Percentiles rank a stretch among this genome's conserved stretches.
Conservation (phyloP, 2,888 invertebrate species). For the Stenurella melanura region DNA sequence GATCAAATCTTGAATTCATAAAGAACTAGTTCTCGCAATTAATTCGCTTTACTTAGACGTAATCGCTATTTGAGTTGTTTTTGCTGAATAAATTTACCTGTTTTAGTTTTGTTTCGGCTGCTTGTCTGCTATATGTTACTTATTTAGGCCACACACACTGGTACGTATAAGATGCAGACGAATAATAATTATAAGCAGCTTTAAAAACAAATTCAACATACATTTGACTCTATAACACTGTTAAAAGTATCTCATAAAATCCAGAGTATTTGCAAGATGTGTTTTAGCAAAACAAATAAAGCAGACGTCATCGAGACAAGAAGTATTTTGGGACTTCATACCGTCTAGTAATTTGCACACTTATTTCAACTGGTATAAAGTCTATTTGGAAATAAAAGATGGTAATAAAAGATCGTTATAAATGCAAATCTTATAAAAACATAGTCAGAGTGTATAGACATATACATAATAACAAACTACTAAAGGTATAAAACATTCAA, state of each 20-base stretch:
- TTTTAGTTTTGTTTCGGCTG: conserved; percentile 45
- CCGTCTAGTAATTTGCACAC: background rate
- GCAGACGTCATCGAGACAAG: background rate
- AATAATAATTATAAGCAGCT: conserved; percentile 45
- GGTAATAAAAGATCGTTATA: no score
- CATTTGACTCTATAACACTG: conserved; percentile 30
- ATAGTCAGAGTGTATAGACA: no score
- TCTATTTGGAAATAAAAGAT: no score
- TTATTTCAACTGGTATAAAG: background rate
- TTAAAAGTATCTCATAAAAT: conserved; percentile 39
- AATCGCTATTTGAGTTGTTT: conserved; percentile 52
- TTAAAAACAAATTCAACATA: conserved; percentile 42
- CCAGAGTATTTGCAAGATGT: conserved; percentile 20
- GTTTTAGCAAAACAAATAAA: conserved; percentile 20
- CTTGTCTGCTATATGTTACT: conserved; percentile 49
- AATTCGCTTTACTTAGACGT: conserved; percentile 56
- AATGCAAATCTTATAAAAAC: no score
- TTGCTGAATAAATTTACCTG: conserved; percentile 52
- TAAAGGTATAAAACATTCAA: no score
- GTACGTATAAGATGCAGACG: conserved; percentile 40
- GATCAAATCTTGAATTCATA: conserved; percentile 54
- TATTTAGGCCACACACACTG: conserved; percentile 53
- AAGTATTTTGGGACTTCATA: conserved; percentile 3
- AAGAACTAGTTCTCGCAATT: conserved; percentile 60
- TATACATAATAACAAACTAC: no score